Conservation (phyloP, 1,140 invertebrate genomes). For the Halesus radiatus region DNA sequence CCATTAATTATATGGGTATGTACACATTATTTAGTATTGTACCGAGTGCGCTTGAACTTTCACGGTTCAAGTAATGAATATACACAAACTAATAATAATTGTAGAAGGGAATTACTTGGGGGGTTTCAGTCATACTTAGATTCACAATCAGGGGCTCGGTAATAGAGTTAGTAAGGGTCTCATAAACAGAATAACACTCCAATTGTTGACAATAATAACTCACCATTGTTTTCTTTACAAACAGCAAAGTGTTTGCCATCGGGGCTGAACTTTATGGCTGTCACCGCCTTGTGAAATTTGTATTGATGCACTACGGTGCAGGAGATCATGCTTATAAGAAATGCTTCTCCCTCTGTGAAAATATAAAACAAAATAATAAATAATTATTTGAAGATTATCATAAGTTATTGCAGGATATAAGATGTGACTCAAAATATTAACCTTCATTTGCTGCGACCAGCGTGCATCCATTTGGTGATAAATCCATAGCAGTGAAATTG, state of each 20-base stretch:
- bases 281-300: slow-evolving; percentile 84
- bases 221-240: slow-evolving; percentile 86
- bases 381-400: too few relatives aligned
- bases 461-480: slow-evolving; percentile 90
- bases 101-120: too few relatives aligned
- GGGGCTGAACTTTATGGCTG: slow-evolving; percentile 91
- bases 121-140: too few relatives aligned
- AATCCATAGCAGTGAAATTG: slow-evolving; percentile 87
- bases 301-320: slow-evolving; percentile 87
- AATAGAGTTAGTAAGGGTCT: too few relatives aligned
- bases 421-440: slow-evolving; percentile 61
- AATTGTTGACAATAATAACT: slow-evolving; percentile 29
- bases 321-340: slow-evolving; percentile 90
- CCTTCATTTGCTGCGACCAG: slow-evolving; percentile 92
- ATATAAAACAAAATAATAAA: slow-evolving; percentile 43
- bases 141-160: too few relatives aligned
- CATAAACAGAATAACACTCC: slow-evolving; percentile 36
- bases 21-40: too few relatives aligned
- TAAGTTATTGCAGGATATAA: too few relatives aligned
- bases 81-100: too few relatives aligned
- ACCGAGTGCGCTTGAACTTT: too few relatives aligned
- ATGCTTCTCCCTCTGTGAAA: slow-evolving; percentile 84
- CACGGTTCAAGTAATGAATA: too few relatives aligned
- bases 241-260: slow-evolving; percentile 94
- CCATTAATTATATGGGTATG: too few relatives aligned